Base-by-base conservation (phyloP, 2,797 vertebrate genomes). In the Chaetodon trifasciatus region DNA sequence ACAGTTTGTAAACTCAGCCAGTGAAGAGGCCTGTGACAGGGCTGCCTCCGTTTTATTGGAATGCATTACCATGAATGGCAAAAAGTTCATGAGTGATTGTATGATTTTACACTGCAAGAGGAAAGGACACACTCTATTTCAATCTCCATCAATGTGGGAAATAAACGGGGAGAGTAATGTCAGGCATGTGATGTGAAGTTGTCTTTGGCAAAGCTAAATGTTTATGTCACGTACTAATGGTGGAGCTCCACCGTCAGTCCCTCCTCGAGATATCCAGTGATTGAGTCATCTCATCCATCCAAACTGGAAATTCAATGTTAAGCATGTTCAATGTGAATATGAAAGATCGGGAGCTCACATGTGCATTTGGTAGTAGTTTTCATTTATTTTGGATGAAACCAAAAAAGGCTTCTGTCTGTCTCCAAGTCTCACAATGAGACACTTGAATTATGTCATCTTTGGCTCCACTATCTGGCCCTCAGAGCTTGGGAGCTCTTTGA, bases 371-470 rank as follows among this genome's bases (percentile, higher is more conserved):
- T 5, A 32, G 17, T n/a, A 16, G 8, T 62, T 32, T 57, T 37
- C 13, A 53, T 52, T 28, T 28, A 39, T 24, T 47, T 61, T n/a
- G 47, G 46, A 74, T 58, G 28, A 44, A 21, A 57, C 55, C 16
- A 21, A 40, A 17, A 1, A 10, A 15, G 49, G 3, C 52, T 3
- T 44, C 21, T 23, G 47, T 47, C 21, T 50, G 57, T 52, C 37
- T 44, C 21, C 15, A 40, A 40, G 40, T 64, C 52, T 66, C 66
- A 55, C 40, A 39, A 3, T 35, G 23, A 70, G 39, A 62, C 15
- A 28, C 40, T 72, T 56, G 8, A 55, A 55, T 55, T 28, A 63
- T 62, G 50, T 76, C 72, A 68, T 58, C 4, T 5, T 50, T 58
- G 50, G 50, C 56, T 32, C 37, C 37, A 42, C n/a, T 12, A 2